Evolutionary conservation across 2,888 invertebrate genomes (phyloP).

Genomic region (Leptura quadrifasciata): DNA sequence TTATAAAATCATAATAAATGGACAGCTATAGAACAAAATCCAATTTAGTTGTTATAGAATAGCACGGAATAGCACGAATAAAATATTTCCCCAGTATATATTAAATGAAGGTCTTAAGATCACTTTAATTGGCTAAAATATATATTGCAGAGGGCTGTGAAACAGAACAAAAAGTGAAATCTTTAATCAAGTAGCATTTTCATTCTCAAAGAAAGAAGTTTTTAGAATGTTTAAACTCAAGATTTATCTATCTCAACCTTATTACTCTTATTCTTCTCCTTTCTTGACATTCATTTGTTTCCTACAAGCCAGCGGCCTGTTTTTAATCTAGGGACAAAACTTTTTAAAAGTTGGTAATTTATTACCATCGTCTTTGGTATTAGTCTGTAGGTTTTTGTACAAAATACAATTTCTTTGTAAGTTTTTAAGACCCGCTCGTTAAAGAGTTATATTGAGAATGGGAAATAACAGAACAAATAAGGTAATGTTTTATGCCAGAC

Average conservation of each 20-base stretch:
- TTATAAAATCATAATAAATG: neutral
- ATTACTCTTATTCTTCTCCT: slow-evolving; percentile 72
- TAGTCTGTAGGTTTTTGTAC: slow-evolving; percentile 55
- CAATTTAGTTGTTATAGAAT: slow-evolving; percentile 45
- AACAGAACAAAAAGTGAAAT: slow-evolving; percentile 64
- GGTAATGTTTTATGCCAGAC: slow-evolving; percentile 38
- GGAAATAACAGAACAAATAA: slow-evolving; percentile 38
- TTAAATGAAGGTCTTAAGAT: slow-evolving; percentile 56
- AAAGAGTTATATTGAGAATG: slow-evolving; percentile 37
- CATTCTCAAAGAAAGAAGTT: slow-evolving; percentile 60
- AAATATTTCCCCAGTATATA: slow-evolving; percentile 47
- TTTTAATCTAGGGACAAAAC: slow-evolving; percentile 73
- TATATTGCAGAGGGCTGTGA: slow-evolving; percentile 56
- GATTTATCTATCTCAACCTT: slow-evolving; percentile 73
- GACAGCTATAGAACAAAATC: neutral
- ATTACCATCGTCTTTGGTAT: slow-evolving; percentile 61
- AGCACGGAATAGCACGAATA: slow-evolving; percentile 14
- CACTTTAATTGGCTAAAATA: slow-evolving; percentile 59
- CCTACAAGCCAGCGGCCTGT: slow-evolving; percentile 73
- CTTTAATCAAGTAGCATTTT: slow-evolving; percentile 64
- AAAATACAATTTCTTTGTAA: slow-evolving; percentile 56
- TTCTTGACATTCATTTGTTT: slow-evolving; percentile 73
- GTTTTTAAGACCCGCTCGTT: slow-evolving; percentile 51
- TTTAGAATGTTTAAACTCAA: slow-evolving; percentile 64
- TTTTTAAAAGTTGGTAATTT: slow-evolving; percentile 72